Conservation (phyloP, 2,113 vertebrate species). For the Cygnus atratus region DNA sequence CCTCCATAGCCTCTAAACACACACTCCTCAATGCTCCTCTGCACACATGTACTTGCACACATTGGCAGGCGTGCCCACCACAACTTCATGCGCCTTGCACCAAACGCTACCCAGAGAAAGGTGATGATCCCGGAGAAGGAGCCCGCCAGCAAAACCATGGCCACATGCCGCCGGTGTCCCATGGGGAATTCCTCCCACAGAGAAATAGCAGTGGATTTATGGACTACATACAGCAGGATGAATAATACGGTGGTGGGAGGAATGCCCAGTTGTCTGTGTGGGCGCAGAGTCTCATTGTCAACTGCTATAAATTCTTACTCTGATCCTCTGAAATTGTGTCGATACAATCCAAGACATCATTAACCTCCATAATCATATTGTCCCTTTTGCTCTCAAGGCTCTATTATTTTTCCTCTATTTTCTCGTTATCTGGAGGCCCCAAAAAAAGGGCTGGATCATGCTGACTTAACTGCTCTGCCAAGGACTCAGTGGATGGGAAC, state of each 20-base stretch:
- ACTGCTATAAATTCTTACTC: constrained; percentile 40
- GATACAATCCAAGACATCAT: neutral
- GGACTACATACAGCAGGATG: neutral
- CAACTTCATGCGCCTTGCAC: rapidly evolving
- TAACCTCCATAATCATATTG: neutral
- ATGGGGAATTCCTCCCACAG: neutral
- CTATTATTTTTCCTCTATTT: neutral
- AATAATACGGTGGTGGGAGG: neutral
- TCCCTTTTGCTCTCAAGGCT: constrained; percentile 3
- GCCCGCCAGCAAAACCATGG: neutral
- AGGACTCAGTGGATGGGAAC: constrained; percentile 16
- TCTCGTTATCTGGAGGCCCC: neutral
- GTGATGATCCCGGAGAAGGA: neutral
- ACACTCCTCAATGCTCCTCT: rapidly evolving
- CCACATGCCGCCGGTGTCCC: neutral
- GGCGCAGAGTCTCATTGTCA: neutral
- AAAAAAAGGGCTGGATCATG: constrained; percentile 1
- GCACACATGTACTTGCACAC: rapidly evolving
- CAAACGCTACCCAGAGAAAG: neutral
- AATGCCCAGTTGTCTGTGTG: constrained; percentile 29
- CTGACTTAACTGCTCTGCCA: constrained; percentile 16
- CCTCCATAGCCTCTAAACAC: rapidly evolving
- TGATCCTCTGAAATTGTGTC: neutral
- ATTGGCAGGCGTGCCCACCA: rapidly evolving
- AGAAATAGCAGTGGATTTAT: constrained; percentile 1